phyloP scores from a whole-genome alignment of 2,797 vertebrate species.

The Chelon auratus region DNA sequence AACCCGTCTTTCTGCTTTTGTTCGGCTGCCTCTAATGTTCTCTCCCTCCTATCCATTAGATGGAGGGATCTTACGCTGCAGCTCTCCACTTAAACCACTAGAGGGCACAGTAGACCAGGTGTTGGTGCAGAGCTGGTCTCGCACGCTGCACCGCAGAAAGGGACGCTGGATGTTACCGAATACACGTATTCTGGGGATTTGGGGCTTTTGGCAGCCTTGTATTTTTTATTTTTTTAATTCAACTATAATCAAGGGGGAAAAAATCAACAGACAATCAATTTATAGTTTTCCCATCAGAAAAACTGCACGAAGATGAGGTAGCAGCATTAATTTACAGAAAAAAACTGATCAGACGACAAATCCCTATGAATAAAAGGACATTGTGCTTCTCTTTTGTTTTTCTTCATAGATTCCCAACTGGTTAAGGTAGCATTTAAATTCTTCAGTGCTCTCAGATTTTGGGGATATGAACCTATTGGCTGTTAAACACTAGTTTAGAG shows the following conservation, averaged over 20 bases:
- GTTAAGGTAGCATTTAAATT: no score
- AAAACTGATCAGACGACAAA: background rate
- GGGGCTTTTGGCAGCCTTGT: fast-evolving
- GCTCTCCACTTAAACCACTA: slow-evolving; percentile 63
- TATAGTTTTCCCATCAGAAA: background rate
- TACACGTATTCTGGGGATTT: background rate
- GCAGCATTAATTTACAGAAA: background rate
- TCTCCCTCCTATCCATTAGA: slow-evolving; percentile 60
- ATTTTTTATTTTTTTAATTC: background rate
- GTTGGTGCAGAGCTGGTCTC: slow-evolving; percentile 33
- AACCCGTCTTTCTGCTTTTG: slow-evolving; percentile 91
- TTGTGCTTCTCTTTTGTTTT: no score
- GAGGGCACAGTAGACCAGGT: slow-evolving; percentile 87
- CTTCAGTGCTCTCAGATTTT: background rate
- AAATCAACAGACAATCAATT: background rate
- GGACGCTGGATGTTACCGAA: background rate
- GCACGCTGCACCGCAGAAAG: slow-evolving; percentile 25
- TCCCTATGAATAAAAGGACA: no score
- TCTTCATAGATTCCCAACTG: no score
- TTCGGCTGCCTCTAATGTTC: slow-evolving; percentile 92
- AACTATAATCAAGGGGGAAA: background rate
- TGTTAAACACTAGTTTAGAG: background rate
- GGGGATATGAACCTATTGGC: background rate
- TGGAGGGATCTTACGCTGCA: background rate
- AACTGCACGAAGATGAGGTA: background rate